phyloP scores from a whole-genome alignment of 2,113 vertebrate species.

The Myotis lucifugus region DNA sequence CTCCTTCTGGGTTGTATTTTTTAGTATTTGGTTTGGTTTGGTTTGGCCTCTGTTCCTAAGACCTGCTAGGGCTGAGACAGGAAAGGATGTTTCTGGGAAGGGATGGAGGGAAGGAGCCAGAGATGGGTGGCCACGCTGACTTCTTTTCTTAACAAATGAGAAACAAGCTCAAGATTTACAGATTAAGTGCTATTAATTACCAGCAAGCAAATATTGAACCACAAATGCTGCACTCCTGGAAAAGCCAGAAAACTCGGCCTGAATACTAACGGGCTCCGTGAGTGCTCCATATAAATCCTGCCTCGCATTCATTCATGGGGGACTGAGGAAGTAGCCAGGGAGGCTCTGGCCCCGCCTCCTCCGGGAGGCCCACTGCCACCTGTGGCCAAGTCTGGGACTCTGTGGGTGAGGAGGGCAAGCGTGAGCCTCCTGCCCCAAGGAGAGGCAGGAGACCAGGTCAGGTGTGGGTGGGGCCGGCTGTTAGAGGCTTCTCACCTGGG shows the following conservation, averaged over 20 bases:
- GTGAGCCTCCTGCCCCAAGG: not conserved
- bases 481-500: not conserved
- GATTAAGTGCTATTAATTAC: constrained; percentile 86
- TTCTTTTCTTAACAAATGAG: constrained; percentile 82
- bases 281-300: constrained; percentile 65
- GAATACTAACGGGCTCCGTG: constrained; percentile 81
- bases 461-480: fast-evolving
- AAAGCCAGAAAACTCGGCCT: constrained; percentile 70
- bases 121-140: constrained; percentile 48
- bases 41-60: not conserved
- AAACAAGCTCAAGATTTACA: constrained; percentile 83
- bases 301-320: constrained; percentile 43
- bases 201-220: constrained; percentile 82
- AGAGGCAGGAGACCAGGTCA: not conserved
- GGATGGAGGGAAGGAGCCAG: not conserved
- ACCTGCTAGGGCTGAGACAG: not conserved
- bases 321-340: fast-evolving
- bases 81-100: constrained; percentile 11
- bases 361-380: not conserved
- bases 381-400: not conserved
- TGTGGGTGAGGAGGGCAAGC: not conserved
- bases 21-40: not conserved
- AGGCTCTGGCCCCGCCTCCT: not conserved
- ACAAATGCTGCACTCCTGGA: constrained; percentile 77
- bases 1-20: not conserved